Evolutionary conservation across 2,888 invertebrate species (phyloP), one percentile per base, ranked within the genome.

Genomic region (Phasia obesa): DNA sequence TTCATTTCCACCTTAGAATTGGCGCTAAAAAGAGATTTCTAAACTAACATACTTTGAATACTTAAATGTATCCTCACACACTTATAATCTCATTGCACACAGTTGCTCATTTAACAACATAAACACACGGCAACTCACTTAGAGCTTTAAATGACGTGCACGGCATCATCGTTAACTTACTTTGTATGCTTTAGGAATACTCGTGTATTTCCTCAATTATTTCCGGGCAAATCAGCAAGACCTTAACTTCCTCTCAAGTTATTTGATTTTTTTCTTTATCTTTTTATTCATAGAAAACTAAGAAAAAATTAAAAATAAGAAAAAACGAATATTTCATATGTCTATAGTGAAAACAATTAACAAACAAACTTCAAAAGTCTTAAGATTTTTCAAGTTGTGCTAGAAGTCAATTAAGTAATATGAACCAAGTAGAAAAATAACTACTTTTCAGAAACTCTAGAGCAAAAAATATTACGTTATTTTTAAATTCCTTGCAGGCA

Each of bases 221-320:
- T 78, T 82, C 78, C 82, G 78, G 57, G 47, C 70, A 82, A 82
- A 78, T 82, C 82, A 82, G 69, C 82, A 78, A 70, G 59, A 65
- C 74, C 70, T 70, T 75, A 82, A 78, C 74, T 75, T 73, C 70
- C n/a, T n/a, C n/a, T n/a, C n/a, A n/a, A n/a, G n/a, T n/a, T n/a
- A n/a, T n/a, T n/a, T n/a, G n/a, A n/a, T 77, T 75, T 78, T 74
- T 60, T 35, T 25, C 53, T 21, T 57, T 49, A 38, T 65, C 13
- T 38, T 67, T 55, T 53, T 75, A 60, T 77, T 62, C 62, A 53
- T 62, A 71, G 38, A 53, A 77, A 53, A 74, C 55, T 69, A 65
- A 71, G 38, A 51, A 60, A 44, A 35, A 64, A 49, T 64, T 47
- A 11, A 51, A 60, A 64, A 49, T n/a, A 73, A 51, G 21, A 6